Evolutionary conservation across 2,888 invertebrate genomes (phyloP).

Genomic region (Yponomeuta malinellus): DNA sequence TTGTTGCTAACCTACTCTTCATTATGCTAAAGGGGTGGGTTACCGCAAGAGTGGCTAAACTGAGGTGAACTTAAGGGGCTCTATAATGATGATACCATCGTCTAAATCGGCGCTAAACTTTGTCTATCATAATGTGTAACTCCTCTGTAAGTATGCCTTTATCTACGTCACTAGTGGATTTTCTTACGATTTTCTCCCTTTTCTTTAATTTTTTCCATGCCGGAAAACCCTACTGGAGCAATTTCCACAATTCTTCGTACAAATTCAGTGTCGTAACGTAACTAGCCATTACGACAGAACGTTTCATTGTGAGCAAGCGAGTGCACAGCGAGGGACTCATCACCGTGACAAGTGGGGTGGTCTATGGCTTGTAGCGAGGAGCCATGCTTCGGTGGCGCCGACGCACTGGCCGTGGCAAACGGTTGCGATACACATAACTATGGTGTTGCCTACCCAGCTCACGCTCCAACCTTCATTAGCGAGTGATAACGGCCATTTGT

Average conservation of each 20-base stretch:
- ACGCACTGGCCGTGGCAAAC: slow-evolving; percentile 44
- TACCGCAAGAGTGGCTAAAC: too few species aligned
- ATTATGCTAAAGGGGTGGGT: background rate
- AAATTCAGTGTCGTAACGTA: background rate
- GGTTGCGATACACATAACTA: slow-evolving; percentile 27
- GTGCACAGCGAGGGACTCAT: slow-evolving; percentile 35
- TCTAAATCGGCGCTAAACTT: too few species aligned
- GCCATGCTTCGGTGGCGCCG: slow-evolving; percentile 51
- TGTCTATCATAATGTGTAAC: too few species aligned
- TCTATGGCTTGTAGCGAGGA: slow-evolving; percentile 61
- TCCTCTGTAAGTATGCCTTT: too few species aligned
- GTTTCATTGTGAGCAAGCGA: background rate
- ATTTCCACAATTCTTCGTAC: background rate
- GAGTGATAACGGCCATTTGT: background rate
- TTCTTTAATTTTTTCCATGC: background rate
- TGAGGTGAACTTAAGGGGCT: too few species aligned
- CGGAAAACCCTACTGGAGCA: background rate
- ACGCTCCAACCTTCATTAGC: background rate
- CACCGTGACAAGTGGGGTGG: slow-evolving; percentile 71
- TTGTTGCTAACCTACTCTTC: background rate
- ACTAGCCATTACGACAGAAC: slow-evolving; percentile 2
- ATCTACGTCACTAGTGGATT: background rate
- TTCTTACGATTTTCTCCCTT: background rate
- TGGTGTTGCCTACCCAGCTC: background rate
- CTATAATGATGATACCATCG: too few species aligned